phyloP scores from a whole-genome alignment of 2,113 vertebrate genomes.

The Carettochelys insculpta region DNA sequence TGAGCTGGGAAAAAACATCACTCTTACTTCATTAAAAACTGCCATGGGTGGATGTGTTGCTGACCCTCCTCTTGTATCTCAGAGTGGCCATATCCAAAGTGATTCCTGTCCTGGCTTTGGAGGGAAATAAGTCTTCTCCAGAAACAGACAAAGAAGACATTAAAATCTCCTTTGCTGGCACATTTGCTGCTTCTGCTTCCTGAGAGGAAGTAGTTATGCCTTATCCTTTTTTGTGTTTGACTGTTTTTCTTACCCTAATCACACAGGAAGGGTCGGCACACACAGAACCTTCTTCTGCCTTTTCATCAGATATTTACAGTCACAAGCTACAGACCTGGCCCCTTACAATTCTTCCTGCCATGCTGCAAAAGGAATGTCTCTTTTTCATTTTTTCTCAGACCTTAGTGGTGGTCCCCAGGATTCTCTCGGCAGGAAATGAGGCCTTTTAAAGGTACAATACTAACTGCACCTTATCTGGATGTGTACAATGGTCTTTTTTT shows the following conservation, averaged over 20 bases:
- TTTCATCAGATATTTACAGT: not conserved
- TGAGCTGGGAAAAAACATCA: not conserved
- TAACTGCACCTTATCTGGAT: not conserved
- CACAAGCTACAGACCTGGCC: not conserved
- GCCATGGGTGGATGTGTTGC: not conserved
- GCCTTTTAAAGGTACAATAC: not conserved
- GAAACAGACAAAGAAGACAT: not conserved
- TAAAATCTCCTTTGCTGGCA: not conserved
- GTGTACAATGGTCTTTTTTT: not conserved
- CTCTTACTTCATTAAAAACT: not conserved
- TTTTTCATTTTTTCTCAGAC: not conserved
- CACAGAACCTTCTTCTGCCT: not conserved
- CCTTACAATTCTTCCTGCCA: not conserved
- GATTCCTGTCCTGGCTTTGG: not conserved
- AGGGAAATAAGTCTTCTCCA: not conserved
- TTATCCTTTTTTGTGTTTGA: not conserved
- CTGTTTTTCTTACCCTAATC: not conserved
- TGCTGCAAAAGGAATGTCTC: not conserved
- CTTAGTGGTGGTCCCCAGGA: not conserved
- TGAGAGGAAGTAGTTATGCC: not conserved
- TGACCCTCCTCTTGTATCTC: not conserved
- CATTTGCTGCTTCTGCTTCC: slow-evolving; percentile 1
- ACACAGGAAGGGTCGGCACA: not conserved
- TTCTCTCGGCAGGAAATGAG: not conserved
- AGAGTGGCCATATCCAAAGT: not conserved